These are phyloP conservation scores for Coregonus ussuriensis DNA, from an alignment of 2,797 vertebrate genomes.

Conservation along the genomic window DNA sequence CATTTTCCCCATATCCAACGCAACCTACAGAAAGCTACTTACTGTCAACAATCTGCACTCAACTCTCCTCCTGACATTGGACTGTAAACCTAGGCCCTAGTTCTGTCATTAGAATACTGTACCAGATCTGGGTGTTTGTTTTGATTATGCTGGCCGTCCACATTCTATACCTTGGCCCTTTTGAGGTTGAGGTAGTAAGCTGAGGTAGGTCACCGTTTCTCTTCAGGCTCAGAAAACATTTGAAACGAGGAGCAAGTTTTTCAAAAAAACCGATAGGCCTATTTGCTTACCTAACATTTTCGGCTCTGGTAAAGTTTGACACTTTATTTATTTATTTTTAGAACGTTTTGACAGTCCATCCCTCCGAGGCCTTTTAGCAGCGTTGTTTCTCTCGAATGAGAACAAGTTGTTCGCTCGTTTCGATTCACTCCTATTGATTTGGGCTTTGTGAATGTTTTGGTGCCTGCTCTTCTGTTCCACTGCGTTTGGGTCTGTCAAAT, in stretches of 20 bases:
- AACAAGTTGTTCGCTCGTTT: conserved; percentile 5
- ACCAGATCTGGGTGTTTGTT: not conserved
- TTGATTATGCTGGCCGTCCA: not conserved
- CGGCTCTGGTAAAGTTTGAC: not conserved
- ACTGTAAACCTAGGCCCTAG: not conserved
- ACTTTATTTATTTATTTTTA: not conserved
- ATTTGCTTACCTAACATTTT: not conserved
- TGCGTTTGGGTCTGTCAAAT: not conserved
- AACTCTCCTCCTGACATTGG: not conserved
- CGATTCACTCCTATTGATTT: conserved; percentile 16
- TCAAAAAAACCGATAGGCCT: not conserved
- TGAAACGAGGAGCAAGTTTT: not conserved
- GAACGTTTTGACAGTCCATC: not conserved
- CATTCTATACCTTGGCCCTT: not conserved
- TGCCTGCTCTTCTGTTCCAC: not conserved
- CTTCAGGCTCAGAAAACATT: not conserved
- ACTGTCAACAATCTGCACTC: conserved; percentile 4
- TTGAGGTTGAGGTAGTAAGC: not conserved
- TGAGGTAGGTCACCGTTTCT: not conserved
- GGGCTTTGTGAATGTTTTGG: not conserved
- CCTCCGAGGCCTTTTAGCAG: not conserved
- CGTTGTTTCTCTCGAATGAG: not conserved
- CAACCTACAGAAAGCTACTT: not conserved
- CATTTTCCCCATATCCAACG: not conserved
- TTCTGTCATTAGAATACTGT: not conserved